Percentiles rank a stretch among this genome's conserved stretches.
phyloP scores from a whole-genome alignment of 2,888 invertebrate species.

The Elaeidobius kamerunicus region DNA sequence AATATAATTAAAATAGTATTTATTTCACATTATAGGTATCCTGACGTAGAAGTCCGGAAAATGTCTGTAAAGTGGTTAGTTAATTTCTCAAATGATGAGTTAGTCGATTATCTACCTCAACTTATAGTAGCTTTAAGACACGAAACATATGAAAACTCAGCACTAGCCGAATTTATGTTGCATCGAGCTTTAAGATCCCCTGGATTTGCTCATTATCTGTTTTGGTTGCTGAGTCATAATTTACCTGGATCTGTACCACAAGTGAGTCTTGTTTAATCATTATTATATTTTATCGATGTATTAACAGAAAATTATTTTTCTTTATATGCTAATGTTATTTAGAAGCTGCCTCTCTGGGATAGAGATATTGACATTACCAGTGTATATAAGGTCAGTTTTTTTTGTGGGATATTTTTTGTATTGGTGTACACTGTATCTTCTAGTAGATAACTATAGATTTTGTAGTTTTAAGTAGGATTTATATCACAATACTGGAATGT shows the following conservation, averaged over 20 bases:
- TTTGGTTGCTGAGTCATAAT: slow-evolving; percentile 87
- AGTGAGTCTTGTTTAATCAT: slow-evolving; percentile 49
- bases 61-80: slow-evolving; percentile 82
- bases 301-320: background rate
- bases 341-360: slow-evolving; percentile 22
- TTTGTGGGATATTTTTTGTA: slow-evolving; percentile 1
- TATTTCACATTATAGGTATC: slow-evolving; percentile 63
- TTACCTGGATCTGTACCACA: slow-evolving; percentile 79
- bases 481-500: too few species aligned
- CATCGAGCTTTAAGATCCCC: slow-evolving; percentile 83
- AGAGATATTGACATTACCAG: slow-evolving; percentile 19
- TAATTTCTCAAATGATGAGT: slow-evolving; percentile 77
- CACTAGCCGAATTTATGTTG: slow-evolving; percentile 76
- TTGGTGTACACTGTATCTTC: background rate
- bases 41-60: slow-evolving; percentile 83
- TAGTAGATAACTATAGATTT: background rate
- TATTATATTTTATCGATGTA: background rate
- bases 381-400: slow-evolving; percentile 26
- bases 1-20: background rate
- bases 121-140: slow-evolving; percentile 86
- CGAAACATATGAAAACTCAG: slow-evolving; percentile 88
- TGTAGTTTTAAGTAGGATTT: too few species aligned
- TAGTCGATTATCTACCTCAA: slow-evolving; percentile 91
- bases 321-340: too few species aligned
- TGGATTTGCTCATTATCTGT: slow-evolving; percentile 89